phyloP scores from a whole-genome alignment of 1,140 invertebrate species.

The Drosophila kohkoa region DNA sequence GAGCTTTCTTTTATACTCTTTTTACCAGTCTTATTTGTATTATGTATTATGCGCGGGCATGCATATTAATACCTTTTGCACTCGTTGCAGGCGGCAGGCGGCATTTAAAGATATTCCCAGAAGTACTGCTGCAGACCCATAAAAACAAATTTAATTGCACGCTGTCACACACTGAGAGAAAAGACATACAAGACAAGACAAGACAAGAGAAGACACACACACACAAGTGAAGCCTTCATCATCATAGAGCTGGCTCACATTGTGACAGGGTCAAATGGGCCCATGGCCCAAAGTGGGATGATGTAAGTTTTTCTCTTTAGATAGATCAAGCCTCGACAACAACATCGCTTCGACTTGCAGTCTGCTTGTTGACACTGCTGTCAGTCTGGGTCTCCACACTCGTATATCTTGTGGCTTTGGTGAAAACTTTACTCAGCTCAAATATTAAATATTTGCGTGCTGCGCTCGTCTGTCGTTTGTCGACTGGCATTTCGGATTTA shows the following conservation, averaged over 20 bases:
- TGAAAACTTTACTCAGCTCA: slow-evolving; percentile 73
- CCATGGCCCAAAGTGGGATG: slow-evolving; percentile 46
- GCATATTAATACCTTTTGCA: slow-evolving; percentile 73
- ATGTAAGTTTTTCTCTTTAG: slow-evolving; percentile 63
- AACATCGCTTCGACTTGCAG: neutral
- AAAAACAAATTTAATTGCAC: slow-evolving; percentile 83
- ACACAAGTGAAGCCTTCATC: neutral
- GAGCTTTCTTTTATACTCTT: slow-evolving; percentile 74
- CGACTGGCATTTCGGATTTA: slow-evolving; percentile 72
- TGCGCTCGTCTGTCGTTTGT: slow-evolving; percentile 13
- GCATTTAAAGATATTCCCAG: slow-evolving; percentile 68
- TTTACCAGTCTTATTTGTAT: slow-evolving; percentile 8
- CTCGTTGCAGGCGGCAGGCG: slow-evolving; percentile 16
- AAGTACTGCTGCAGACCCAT: slow-evolving; percentile 64
- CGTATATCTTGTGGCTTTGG: slow-evolving; percentile 28
- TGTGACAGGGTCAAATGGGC: slow-evolving; percentile 31
- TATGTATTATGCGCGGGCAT: slow-evolving; percentile 75
- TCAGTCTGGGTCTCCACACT: neutral
- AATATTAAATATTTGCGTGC: slow-evolving; percentile 79
- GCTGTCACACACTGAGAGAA: slow-evolving; percentile 66
- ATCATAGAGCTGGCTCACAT: slow-evolving; percentile 29
- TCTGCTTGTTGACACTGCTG: slow-evolving; percentile 66
- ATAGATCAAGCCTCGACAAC: slow-evolving; percentile 40
- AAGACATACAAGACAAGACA: slow-evolving; percentile 21
- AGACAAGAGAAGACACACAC: too few relatives aligned